Conservation (phyloP, 2,888 invertebrate genomes). For the Danaus chrysippus region DNA sequence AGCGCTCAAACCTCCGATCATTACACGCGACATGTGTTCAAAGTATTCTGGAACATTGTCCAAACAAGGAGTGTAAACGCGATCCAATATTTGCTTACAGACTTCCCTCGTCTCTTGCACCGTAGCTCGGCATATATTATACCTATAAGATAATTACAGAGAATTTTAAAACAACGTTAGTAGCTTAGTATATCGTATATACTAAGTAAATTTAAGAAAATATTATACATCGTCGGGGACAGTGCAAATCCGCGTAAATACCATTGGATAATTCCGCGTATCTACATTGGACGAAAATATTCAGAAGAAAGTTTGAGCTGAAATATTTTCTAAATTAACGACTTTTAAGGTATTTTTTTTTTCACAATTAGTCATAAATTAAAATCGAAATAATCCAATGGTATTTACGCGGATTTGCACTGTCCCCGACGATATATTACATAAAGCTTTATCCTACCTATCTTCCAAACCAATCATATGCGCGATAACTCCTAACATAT, state of each 20-base stretch:
- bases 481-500: constrained; percentile 89
- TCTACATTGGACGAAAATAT: no score
- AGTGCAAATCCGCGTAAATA: no score
- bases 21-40: constrained; percentile 76
- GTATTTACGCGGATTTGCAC: no score
- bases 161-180: background rate
- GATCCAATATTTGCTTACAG: constrained; percentile 73
- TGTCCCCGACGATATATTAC: no score
- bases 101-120: constrained; percentile 78
- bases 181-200: background rate
- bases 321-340: no score
- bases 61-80: constrained; percentile 78
- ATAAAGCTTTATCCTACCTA: constrained; percentile 53
- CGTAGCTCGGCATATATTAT: constrained; percentile 80
- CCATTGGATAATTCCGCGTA: no score
- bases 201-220: background rate
- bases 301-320: no score
- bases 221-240: no score
- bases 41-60: constrained; percentile 75
- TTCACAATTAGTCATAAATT: no score
- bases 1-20: constrained; percentile 81
- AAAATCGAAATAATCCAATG: no score
- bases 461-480: constrained; percentile 87
- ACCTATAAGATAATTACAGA: constrained; percentile 53
- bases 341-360: no score